Evolutionary conservation across 2,113 vertebrate species (phyloP).

Genomic region (Neogobius melanostomus): DNA sequence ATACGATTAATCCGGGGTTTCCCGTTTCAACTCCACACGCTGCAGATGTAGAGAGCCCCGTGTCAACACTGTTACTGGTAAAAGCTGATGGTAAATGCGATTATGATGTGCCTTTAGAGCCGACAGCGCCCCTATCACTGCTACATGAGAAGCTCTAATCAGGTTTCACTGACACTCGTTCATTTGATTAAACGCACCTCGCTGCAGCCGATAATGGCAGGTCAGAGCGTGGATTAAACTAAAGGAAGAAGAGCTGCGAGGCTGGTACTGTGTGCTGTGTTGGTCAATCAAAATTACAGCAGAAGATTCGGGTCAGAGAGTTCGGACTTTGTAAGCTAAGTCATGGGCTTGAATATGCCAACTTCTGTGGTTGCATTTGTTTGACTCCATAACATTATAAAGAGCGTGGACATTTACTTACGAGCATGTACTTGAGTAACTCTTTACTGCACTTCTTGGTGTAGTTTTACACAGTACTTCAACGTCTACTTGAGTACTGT

Average conservation of each 20-base stretch:
- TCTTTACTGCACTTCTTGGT: no score
- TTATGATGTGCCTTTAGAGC: constrained; percentile 43
- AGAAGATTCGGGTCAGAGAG: no score
- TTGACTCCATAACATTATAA: no score
- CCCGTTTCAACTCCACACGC: constrained; percentile 18
- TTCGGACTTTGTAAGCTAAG: no score
- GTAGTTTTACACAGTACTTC: no score
- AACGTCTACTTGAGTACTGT: no score
- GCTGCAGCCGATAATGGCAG: constrained; percentile 9
- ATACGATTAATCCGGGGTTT: constrained; percentile 23
- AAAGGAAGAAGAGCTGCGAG: constrained; percentile 11
- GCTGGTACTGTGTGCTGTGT: not conserved
- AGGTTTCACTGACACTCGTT: constrained; percentile 50
- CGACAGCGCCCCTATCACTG: constrained; percentile 31
- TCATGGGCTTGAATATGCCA: no score
- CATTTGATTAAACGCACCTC: constrained; percentile 43
- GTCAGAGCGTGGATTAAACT: not conserved
- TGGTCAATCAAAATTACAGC: no score
- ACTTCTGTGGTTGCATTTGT: no score
- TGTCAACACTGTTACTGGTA: constrained; percentile 49
- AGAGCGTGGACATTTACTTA: no score
- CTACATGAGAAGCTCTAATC: constrained; percentile 44
- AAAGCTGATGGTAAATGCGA: constrained; percentile 52
- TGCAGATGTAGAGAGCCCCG: constrained; percentile 21
- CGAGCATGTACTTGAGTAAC: no score